A percentile compares a stretch with the other conserved stretches of the same genome.
Evolutionary conservation across 2,797 vertebrate genomes (phyloP).

Genomic region (Emydoidea blandingii): DNA sequence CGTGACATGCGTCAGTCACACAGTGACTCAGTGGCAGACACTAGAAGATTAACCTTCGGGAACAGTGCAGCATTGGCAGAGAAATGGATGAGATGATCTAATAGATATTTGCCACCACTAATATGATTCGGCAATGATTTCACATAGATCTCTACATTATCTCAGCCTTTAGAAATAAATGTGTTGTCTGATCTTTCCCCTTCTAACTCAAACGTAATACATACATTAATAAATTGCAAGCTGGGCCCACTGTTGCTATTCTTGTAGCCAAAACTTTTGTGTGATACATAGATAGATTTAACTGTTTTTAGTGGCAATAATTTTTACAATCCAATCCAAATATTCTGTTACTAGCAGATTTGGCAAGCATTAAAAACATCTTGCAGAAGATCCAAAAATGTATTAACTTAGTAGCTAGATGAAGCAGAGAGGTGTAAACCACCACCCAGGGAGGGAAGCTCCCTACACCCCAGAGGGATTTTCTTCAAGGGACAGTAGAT

Average conservation of each 20-base stretch:
- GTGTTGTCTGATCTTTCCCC: slow-evolving; percentile 60
- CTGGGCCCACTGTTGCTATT: slow-evolving; percentile 46
- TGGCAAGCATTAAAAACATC: slow-evolving; percentile 42
- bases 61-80: slow-evolving; percentile 66
- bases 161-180: slow-evolving; percentile 72
- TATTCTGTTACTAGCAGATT: slow-evolving; percentile 54
- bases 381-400: slow-evolving; percentile 40
- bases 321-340: slow-evolving; percentile 50
- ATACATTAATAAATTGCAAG: slow-evolving; percentile 75
- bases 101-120: slow-evolving; percentile 75
- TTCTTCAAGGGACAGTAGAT: background rate
- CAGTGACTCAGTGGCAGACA: slow-evolving; percentile 46
- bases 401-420: background rate
- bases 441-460: background rate
- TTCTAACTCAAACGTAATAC: slow-evolving; percentile 62
- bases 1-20: slow-evolving; percentile 60
- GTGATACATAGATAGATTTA: slow-evolving; percentile 8
- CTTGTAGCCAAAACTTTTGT: slow-evolving; percentile 25
- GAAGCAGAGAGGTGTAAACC: background rate
- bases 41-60: slow-evolving; percentile 74
- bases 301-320: slow-evolving; percentile 24
- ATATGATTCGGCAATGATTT: slow-evolving; percentile 77
- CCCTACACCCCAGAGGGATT: background rate
- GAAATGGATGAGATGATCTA: slow-evolving; percentile 78
- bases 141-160: slow-evolving; percentile 73